A percentile compares a stretch with the other conserved stretches of the same genome.
phyloP scores from a whole-genome alignment of 2,797 vertebrate species.

The Fistularia tabacaria region DNA sequence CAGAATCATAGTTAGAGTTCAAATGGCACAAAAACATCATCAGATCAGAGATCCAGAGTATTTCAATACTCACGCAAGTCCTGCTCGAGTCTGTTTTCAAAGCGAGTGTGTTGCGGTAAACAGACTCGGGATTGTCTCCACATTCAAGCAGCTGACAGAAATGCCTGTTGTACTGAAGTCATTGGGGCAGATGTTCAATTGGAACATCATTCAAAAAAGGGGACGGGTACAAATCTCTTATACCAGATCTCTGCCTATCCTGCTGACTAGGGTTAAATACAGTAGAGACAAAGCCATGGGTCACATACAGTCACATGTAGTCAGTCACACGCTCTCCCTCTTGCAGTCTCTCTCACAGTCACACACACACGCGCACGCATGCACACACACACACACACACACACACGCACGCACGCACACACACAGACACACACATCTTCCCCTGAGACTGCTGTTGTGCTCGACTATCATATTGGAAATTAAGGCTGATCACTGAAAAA shows the following conservation, averaged over 20 bases:
- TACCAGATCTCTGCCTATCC: constrained; percentile 38
- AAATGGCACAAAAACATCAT: constrained; percentile 56
- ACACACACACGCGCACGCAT: constrained; percentile 1
- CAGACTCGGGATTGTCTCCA: constrained; percentile 64
- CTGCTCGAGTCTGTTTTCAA: constrained; percentile 11
- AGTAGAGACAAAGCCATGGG: constrained; percentile 52
- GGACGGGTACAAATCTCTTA: constrained; percentile 33
- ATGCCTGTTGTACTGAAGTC: constrained; percentile 44
- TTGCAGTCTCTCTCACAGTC: constrained; percentile 12
- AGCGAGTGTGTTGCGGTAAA: constrained; percentile 35
- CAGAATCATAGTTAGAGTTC: constrained; percentile 19
- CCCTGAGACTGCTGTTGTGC: constrained; percentile 80
- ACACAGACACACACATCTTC: constrained; percentile 44
- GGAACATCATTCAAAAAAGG: constrained; percentile 35
- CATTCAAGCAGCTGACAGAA: constrained; percentile 64
- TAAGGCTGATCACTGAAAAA: constrained; percentile 76
- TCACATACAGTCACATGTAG: constrained; percentile 45
- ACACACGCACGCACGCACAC: constrained; percentile 28
- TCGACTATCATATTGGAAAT: constrained; percentile 74
- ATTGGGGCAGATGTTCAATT: constrained; percentile 18
- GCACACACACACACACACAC: constrained; percentile 27
- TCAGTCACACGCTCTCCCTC: constrained; percentile 24
- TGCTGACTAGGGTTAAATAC: constrained; percentile 52
- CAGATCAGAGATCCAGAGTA: constrained; percentile 16
- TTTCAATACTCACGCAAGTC: too few species aligned